Evolutionary conservation across 2,888 invertebrate genomes (phyloP), one percentile per base, ranked within the genome.

Genomic region (Drosophila testacea): DNA sequence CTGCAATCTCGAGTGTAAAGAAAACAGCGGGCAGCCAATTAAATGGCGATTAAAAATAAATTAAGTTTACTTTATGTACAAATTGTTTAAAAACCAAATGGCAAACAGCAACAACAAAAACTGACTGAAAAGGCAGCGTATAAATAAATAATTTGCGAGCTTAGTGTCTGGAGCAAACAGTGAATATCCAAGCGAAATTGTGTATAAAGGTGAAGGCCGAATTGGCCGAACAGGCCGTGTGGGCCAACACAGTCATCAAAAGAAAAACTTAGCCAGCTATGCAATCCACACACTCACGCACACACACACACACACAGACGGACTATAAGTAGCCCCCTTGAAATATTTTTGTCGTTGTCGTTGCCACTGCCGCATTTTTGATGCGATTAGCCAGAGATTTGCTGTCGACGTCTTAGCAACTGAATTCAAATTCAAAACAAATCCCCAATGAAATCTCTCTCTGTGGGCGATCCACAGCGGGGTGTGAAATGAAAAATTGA

Each of bases 31-130:
- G 66, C 82, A 64, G 67, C 76, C 77, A 88, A 88, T 85, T 88
- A 83, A 85, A 85, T 80, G 88, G 75, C 81, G 84, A 88, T 85
- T 85, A 88, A 85, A 84, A 88, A 88, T 86, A 88, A 85, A 85
- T 85, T 84, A 86, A 80, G 81, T 84, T 84, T 88, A 72, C 76
- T 72, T 81, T 78, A 62, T 69, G 36, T 56, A 63, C 64, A 46
- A 70, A 71, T 85, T 83, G 79, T 65, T 73, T 73, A 62, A 52
- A 73, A 73, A 73, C 77, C 80, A 81, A 78, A 64, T 64, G 63
- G 62, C 69, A 77, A 77, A 66, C 73, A 69, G 28, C 46, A 48
- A 34, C 50, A 44, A 42, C 47, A 69, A 48, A 39, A 61, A 44
- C 39, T 46, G 62, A 50, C 46, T 68, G 52, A 9, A 67, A 60